Evolutionary conservation across 2,797 vertebrate species (phyloP).

Genomic region (Rhyacichthys aspro): DNA sequence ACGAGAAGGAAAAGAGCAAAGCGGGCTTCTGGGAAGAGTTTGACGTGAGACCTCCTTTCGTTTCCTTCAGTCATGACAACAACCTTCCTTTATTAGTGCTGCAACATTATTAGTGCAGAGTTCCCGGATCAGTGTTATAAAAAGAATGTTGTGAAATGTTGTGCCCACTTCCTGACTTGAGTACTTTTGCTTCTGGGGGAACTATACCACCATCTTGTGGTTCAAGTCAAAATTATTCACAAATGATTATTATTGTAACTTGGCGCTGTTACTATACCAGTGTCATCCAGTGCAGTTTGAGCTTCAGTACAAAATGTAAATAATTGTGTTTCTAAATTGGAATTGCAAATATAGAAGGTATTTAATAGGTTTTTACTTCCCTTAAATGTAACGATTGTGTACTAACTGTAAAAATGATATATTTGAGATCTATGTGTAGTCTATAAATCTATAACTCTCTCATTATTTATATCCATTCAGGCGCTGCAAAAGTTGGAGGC

Average conservation of each 20-base stretch:
- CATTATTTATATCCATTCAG: conserved; percentile 62
- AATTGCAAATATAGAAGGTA: too few species aligned
- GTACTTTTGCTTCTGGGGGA: not conserved
- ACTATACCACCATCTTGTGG: conserved; percentile 59
- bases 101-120: not conserved
- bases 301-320: too few species aligned
- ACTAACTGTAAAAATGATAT: too few species aligned
- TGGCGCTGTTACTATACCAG: too few species aligned
- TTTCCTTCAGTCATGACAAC: too few species aligned
- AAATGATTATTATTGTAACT: too few species aligned
- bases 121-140: not conserved
- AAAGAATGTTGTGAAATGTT: conserved; percentile 3
- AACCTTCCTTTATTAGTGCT: not conserved
- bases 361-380: too few species aligned
- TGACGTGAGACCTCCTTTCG: conserved; percentile 81
- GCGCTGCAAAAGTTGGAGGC: conserved; percentile 92
- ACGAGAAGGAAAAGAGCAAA: conserved; percentile 82
- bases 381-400: too few species aligned
- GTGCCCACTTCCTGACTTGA: conserved; percentile 15
- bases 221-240: not conserved
- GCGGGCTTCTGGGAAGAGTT: conserved; percentile 99
- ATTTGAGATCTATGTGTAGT: not conserved
- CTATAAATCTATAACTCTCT: not conserved
- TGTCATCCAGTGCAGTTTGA: too few species aligned
- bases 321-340: too few species aligned